Evolutionary conservation across 2,888 invertebrate species (phyloP).

Genomic region (Drosophila hamatofila): DNA sequence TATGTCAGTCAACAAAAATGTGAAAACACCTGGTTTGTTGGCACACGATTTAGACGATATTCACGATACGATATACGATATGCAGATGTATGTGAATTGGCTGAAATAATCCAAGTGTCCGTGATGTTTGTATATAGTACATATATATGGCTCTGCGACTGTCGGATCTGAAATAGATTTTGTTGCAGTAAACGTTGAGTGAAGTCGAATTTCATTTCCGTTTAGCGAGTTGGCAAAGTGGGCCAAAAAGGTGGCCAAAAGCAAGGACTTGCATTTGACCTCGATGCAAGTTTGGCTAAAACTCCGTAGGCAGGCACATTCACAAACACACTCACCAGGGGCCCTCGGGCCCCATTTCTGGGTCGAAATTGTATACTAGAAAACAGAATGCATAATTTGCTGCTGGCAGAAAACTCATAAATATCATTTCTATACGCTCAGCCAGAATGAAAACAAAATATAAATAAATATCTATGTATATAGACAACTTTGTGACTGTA

Average conservation of each 20-base stretch:
- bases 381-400: conserved; percentile 24
- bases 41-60: conserved; percentile 39
- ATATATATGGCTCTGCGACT: conserved; percentile 30
- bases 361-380: conserved; percentile 39
- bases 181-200: not conserved
- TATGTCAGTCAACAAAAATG: conserved; percentile 72
- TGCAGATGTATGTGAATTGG: conserved; percentile 30
- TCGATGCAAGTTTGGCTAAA: conserved; percentile 1
- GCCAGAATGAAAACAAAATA: conserved; percentile 20
- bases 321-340: too few relatives aligned
- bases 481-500: conserved; percentile 67
- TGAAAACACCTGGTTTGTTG: conserved; percentile 62
- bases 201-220: conserved; percentile 40
- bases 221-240: conserved; percentile 14
- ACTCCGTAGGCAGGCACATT: too few relatives aligned
- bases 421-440: conserved; percentile 67
- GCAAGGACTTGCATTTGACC: not conserved
- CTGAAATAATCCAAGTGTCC: conserved; percentile 4
- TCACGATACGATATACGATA: conserved; percentile 18
- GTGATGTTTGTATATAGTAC: conserved; percentile 24
- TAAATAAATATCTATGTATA: conserved; percentile 39
- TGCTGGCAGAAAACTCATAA: conserved; percentile 77
- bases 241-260: not conserved
- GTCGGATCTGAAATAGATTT: conserved; percentile 48
- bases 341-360: not conserved